Base-by-base conservation (phyloP, 2,888 invertebrate genomes). In the Baccha elongata region DNA sequence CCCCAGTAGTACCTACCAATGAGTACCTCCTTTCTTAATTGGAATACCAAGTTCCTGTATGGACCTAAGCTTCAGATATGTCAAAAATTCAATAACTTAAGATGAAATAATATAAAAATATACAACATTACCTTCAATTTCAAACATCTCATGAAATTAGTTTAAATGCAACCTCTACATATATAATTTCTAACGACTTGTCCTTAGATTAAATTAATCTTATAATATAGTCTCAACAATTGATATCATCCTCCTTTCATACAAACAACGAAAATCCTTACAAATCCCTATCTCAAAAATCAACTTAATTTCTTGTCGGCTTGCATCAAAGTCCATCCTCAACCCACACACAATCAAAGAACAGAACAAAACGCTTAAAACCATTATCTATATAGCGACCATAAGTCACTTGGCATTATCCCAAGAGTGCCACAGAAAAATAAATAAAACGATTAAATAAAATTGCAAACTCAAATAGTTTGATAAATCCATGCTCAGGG, bases 391-490 rank as follows among this genome's bases (percentile, higher is more conserved):
- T 55, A 26, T 13, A 3, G 35, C 17, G 46, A 76, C 48, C 81
- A 81, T 81, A 76, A 81, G 71, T 81, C 81, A 75, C 74, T 81
- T 67, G 65, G 40, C 75, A 81, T 53, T 55, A 29, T 26, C 37
- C 29, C 7, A 7, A 32, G 29, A 32, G 29, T 32, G 29, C 6
- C 5, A 32, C 29, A 32, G 8, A 15, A 23, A 42, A 8, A 62
- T n/a, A 17, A 58, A 37, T 8, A 71, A 32, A 55, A 8, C 26
- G 44, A 55, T 55, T 15, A 55, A 29, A 44, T 53, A 58, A 48
- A 64, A 78, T 21, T 44, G 58, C 58, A 65, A n/a, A 55, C 23
- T 58, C 69, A 44, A 37, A n/a, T n/a, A 73, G 60, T 19, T 64
- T 42, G 21, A 69, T 69, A 50, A 50, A 58, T 64, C 40, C 72